Evolutionary conservation across 2,113 vertebrate species (phyloP).

Genomic region (Calyptommatus sinebrachiatus): DNA sequence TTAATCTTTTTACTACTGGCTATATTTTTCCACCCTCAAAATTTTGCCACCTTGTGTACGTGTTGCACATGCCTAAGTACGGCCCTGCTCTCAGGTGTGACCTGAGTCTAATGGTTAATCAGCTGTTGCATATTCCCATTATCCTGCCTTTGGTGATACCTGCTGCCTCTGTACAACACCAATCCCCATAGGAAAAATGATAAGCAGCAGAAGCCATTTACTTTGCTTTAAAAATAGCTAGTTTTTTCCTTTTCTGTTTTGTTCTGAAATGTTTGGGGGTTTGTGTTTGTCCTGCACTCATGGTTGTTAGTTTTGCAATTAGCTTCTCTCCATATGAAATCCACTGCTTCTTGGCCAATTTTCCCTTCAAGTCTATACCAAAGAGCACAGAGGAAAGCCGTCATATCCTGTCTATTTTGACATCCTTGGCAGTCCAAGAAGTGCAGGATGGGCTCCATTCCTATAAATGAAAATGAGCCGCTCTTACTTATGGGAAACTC

Average conservation of each 20-base stretch:
- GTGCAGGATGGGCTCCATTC: constrained; percentile 16
- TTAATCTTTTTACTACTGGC: too few species aligned
- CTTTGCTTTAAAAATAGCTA: background rate
- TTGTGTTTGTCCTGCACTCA: background rate
- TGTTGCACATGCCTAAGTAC: too few species aligned
- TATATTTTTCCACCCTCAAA: too few species aligned
- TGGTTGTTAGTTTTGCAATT: background rate
- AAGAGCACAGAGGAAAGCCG: constrained; percentile 17
- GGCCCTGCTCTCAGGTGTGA: too few species aligned
- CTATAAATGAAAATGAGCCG: constrained; percentile 23
- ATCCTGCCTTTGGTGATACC: background rate
- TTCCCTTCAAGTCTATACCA: constrained; percentile 23
- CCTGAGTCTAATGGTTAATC: too few species aligned
- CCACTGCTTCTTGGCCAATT: constrained; percentile 29
- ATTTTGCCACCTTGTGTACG: too few species aligned
- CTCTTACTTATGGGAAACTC: constrained; percentile 25
- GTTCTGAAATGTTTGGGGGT: background rate
- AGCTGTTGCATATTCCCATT: too few species aligned
- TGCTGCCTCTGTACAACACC: background rate
- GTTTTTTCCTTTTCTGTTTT: background rate
- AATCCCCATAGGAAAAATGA: background rate
- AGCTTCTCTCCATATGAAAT: constrained; percentile 25
- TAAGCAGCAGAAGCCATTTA: too few species aligned
- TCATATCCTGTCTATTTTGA: constrained; percentile 10
- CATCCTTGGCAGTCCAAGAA: constrained; percentile 5